Evolutionary conservation across 2,888 invertebrate genomes (phyloP).

Genomic region (Dromius quadrimaculatus): DNA sequence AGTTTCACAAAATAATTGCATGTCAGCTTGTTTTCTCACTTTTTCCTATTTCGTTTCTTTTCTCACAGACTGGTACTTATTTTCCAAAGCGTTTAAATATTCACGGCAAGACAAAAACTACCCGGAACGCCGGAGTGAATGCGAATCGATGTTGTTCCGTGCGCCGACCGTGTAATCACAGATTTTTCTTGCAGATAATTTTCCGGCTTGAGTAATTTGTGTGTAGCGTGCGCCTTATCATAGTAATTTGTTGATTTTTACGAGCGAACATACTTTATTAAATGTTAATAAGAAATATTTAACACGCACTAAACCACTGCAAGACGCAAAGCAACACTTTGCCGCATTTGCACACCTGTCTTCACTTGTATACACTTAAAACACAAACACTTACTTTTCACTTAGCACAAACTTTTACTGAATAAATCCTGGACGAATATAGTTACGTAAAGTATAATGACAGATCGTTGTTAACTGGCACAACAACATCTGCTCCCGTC

Average conservation of each 20-base stretch:
- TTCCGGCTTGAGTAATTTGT: slow-evolving; percentile 27
- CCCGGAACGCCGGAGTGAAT: slow-evolving; percentile 3
- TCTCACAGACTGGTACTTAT: slow-evolving; percentile 25
- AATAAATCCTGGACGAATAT: background rate
- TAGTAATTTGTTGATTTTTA: slow-evolving; percentile 46
- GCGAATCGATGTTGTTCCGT: slow-evolving; percentile 38
- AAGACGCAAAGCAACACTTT: slow-evolving; percentile 6
- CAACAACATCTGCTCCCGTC: slow-evolving; percentile 1
- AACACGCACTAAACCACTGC: slow-evolving; percentile 26
- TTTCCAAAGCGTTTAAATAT: slow-evolving; percentile 31
- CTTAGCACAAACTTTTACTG: background rate
- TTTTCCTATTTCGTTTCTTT: slow-evolving; percentile 18
- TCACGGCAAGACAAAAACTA: slow-evolving; percentile 34
- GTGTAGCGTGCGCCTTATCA: slow-evolving; percentile 38
- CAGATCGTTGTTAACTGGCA: slow-evolving; percentile 4
- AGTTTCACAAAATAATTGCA: slow-evolving; percentile 41
- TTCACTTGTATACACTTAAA: background rate
- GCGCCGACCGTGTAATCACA: slow-evolving; percentile 31
- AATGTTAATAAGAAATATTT: slow-evolving; percentile 41
- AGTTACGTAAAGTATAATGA: background rate
- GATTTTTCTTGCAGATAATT: slow-evolving; percentile 41
- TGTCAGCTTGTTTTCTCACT: slow-evolving; percentile 43
- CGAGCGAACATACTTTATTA: slow-evolving; percentile 44
- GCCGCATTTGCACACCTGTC: background rate
- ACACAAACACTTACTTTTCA: background rate